phyloP scores from a whole-genome alignment of 2,797 vertebrate genomes.

The Mus minutoides region DNA sequence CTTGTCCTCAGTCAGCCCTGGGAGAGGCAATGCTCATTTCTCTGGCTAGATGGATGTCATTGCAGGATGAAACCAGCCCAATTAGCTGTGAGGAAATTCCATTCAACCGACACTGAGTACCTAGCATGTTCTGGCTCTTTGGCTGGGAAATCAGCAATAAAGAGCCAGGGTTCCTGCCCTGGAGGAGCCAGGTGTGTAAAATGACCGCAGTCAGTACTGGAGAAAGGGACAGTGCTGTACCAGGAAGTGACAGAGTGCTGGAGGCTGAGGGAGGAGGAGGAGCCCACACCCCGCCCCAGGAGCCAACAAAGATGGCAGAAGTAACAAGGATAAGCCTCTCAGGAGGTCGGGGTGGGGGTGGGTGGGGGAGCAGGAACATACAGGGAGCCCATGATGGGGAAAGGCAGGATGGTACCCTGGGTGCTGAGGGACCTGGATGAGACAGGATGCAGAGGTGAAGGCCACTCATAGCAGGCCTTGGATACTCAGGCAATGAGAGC shows the following conservation, averaged over 20 bases:
- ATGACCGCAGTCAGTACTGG: neutral
- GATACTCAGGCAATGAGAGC: neutral
- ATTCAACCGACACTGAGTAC: constrained; percentile 50
- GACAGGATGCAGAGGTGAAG: neutral
- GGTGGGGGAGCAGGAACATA: accelerated
- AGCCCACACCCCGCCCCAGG: neutral
- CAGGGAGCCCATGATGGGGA: neutral
- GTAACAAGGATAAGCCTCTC: neutral
- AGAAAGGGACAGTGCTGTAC: neutral
- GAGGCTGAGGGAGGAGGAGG: neutral
- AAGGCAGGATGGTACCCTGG: accelerated
- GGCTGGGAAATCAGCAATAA: constrained; percentile 1
- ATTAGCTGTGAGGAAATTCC: constrained; percentile 52
- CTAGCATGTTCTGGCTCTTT: constrained; percentile 60
- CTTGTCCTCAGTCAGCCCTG: neutral
- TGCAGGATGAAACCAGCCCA: constrained; percentile 63
- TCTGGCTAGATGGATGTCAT: neutral
- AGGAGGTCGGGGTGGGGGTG: no score
- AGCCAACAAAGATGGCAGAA: neutral
- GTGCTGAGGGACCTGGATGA: neutral
- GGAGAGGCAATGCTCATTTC: constrained; percentile 63
- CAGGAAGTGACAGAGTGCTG: neutral
- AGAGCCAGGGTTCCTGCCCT: neutral
- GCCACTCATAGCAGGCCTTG: neutral
- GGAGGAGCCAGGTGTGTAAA: neutral